A percentile compares a stretch with the other conserved stretches of the same genome.
Conservation (phyloP, 2,797 vertebrate genomes). For the Rhabdophis nuchalis region DNA sequence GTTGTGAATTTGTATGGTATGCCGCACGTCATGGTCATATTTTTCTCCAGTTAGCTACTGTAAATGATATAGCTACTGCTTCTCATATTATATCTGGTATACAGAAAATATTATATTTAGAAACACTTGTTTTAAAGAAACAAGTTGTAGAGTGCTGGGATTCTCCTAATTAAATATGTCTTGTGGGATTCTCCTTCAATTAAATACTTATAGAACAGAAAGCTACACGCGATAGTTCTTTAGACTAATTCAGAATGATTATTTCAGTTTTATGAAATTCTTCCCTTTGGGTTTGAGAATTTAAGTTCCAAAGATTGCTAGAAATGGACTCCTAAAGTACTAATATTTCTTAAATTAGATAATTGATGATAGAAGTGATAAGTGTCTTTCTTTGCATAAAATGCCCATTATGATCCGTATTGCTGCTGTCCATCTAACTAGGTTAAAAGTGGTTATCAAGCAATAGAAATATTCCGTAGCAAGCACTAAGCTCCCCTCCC, state of each 20-base stretch:
- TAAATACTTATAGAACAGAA: neutral
- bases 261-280: neutral
- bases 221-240: neutral
- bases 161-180: neutral
- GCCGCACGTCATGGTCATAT: neutral
- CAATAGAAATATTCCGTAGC: neutral
- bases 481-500: neutral
- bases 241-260: neutral
- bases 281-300: neutral
- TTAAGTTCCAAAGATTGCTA: neutral
- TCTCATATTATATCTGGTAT: neutral
- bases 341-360: neutral
- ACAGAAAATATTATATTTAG: neutral
- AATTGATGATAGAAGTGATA: neutral
- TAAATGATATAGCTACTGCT: neutral
- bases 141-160: neutral
- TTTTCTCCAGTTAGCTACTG: neutral
- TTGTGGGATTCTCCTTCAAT: neutral
- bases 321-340: neutral
- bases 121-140: neutral
- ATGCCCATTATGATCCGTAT: neutral
- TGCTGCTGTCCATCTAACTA: neutral
- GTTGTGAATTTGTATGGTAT: neutral
- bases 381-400: neutral
- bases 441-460: neutral